Evolutionary conservation across 2,113 vertebrate genomes (phyloP), one percentile per base, ranked within the genome.

Genomic region (Miniopterus natalensis): DNA sequence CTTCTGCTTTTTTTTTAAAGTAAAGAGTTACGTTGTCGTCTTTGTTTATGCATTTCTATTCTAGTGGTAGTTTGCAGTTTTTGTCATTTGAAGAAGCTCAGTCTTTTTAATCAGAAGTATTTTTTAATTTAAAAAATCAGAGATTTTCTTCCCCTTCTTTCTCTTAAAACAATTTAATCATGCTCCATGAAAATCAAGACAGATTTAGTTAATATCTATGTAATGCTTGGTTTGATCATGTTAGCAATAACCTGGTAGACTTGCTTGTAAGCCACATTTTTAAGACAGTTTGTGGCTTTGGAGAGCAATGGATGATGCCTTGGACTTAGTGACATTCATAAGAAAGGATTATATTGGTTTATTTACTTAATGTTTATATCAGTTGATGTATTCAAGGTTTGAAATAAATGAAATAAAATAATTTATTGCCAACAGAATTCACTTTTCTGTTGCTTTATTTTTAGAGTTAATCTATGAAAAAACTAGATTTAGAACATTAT

Each of bases 381-480:
- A 66, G 2, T 80, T 75, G 81, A 49, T 57, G 8, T 31, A 10
- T 78, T 85, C 91, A 25, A 88, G 29, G 2, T 53, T 79, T 79
- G 36, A 47, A 55, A 75, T n/a, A 66, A 89, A 70, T 91, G 20
- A 85, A 92, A 70, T 31, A 42, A 86, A 25, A 45, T 81, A 59
- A 84, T 84, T 96, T 68, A 53, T 93, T 92, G 25, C 59, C 79
- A 75, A 31, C 5, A 63, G 27, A 80, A 73, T 90, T 75, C 47
- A 77, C n/a, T 90, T 45, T 88, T 89, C 42, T 92, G 3, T 85
- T 95, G 63, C 51, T 88, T 79, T 95, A 89, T 84, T 87, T 92
- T 89, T 90, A 79, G 20, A 8, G 17, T 73, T 94, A 61, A 80
- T 74, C 23, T 86, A 10, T 77, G 78, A 66, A 96, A 93, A 94